Percentiles rank a stretch among this genome's conserved stretches.
Conservation (phyloP, 2,888 invertebrate genomes). For the Brachyopa scutellaris region DNA sequence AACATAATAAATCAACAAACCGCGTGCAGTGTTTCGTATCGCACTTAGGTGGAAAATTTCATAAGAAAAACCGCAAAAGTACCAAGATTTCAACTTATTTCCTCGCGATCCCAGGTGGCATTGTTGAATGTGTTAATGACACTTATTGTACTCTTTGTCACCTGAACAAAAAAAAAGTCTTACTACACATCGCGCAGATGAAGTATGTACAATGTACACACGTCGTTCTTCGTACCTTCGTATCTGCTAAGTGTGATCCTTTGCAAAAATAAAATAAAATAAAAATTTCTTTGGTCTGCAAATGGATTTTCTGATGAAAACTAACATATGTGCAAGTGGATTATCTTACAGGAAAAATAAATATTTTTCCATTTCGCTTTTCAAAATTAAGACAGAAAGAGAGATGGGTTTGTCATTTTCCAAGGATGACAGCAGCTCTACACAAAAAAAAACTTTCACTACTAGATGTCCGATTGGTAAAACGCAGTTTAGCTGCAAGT, state of each 20-base stretch:
- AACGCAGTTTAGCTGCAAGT: slow-evolving; percentile 32
- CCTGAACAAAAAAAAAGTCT: not conserved
- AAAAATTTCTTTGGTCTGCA: slow-evolving; percentile 4
- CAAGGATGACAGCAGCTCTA: no score
- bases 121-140: slow-evolving; percentile 58
- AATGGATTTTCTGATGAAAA: slow-evolving; percentile 46
- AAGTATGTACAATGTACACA: no score
- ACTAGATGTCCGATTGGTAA: slow-evolving; percentile 23
- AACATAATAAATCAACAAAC: slow-evolving; percentile 42
- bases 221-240: no score
- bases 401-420: no score
- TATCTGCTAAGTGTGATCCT: slow-evolving; percentile 20
- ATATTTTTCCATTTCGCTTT: slow-evolving; percentile 45
- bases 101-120: slow-evolving; percentile 30
- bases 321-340: slow-evolving; percentile 40
- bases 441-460: slow-evolving; percentile 63
- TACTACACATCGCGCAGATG: not conserved
- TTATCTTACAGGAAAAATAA: slow-evolving; percentile 27
- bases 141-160: slow-evolving; percentile 8
- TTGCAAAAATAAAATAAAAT: no score
- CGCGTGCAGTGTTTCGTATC: slow-evolving; percentile 20
- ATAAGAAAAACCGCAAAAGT: slow-evolving; percentile 55
- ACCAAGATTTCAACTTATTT: slow-evolving; percentile 22
- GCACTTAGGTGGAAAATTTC: slow-evolving; percentile 48
- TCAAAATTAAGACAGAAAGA: not conserved